phyloP scores from a whole-genome alignment of 2,797 vertebrate species.

The Dallia pectoralis region DNA sequence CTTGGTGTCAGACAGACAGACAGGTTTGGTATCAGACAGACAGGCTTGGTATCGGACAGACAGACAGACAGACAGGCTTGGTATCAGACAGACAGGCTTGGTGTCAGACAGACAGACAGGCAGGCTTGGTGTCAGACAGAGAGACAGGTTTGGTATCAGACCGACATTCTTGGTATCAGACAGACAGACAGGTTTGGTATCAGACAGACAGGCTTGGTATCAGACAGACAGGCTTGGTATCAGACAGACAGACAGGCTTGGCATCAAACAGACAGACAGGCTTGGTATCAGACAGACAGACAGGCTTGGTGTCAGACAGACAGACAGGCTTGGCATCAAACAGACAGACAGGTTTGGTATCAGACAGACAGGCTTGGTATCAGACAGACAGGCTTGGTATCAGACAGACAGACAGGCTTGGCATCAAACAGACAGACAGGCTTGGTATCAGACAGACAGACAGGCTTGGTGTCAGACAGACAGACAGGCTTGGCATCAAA shows the following conservation, averaged over 20 bases:
- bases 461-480: neutral
- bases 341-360: neutral
- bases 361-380: neutral
- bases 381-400: neutral
- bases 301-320: neutral
- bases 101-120: too few species aligned
- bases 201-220: slow-evolving; percentile 35
- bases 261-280: neutral
- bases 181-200: too few species aligned
- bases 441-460: too few species aligned
- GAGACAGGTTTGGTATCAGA: too few species aligned
- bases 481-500: neutral
- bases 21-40: neutral
- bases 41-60: too few species aligned
- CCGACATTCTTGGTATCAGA: too few species aligned
- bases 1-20: neutral
- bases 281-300: neutral
- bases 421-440: neutral
- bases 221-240: too few species aligned
- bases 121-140: too few species aligned
- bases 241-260: neutral
- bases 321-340: neutral
- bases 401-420: neutral
- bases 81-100: too few species aligned
- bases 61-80: too few species aligned